Base-by-base conservation (phyloP, 2,888 invertebrate genomes). In the Nezara viridula region DNA sequence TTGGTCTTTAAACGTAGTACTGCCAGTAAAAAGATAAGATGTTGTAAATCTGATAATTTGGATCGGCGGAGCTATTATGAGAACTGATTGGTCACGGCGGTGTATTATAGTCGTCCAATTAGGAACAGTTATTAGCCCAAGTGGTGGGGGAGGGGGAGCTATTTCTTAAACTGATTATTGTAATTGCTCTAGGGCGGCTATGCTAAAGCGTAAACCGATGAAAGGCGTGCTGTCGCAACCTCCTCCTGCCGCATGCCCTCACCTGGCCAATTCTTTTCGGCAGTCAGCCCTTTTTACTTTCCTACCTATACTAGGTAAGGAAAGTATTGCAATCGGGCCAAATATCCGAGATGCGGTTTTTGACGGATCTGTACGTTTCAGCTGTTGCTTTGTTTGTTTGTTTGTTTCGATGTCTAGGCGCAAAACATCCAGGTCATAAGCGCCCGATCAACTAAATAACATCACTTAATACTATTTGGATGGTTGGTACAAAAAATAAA, bases 161-260 rank as follows among this genome's bases (percentile, higher is more conserved):
- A 81, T 47, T 81, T 81, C 81, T 81, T 81, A 81, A 81, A 81
- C 81, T 81, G 81, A 81, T 81, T 81, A 81, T 81, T 81, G 81
- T 81, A 81, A 81, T 81, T 81, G 81, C 44, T 81, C 24, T 81
- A 3, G 12, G 44, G 81, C 81, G 81, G 44, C 44, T 24, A 81
- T n/a, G 81, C 24, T 12, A 37, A 73, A 24, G 32, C 37, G 19
- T 73, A 37, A n/a, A 14, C 10, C 81, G 44, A 44, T 44, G 81
- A 77, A 77, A 40, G 37, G 37, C 77, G 2, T 0, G 4, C 40
- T 81, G 81, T 24, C 81, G 66, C 66, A 73, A 73, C 37, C 0
- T 19, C 37, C 60, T 16, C 27, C 60, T 27, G 16, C 14, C 3
- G 5, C 60, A 4, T 3, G 60, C 1, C 37, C 37, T 1, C 9